phyloP scores from a whole-genome alignment of 2,113 vertebrate species.

The Narcine bancroftii region DNA sequence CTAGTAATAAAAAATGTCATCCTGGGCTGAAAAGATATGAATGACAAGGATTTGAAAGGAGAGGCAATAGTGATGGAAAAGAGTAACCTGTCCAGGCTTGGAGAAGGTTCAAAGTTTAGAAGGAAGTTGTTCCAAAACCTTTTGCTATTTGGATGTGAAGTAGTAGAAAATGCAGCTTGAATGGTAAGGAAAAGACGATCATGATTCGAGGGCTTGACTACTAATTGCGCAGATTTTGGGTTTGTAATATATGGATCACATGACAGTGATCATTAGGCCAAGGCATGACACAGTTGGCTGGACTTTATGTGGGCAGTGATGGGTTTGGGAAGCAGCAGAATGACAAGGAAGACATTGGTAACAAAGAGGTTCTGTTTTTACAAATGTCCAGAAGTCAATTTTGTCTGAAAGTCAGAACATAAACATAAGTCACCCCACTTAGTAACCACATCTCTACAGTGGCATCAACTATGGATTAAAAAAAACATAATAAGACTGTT shows the following conservation, averaged over 20 bases:
- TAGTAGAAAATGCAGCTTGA: background rate
- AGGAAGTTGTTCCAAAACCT: background rate
- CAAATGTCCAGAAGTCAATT: too few relatives aligned
- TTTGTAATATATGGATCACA: background rate
- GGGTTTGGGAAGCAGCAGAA: background rate
- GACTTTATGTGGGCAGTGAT: background rate
- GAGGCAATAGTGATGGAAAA: background rate
- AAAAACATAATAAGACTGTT: too few relatives aligned
- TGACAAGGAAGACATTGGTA: background rate
- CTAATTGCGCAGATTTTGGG: too few relatives aligned
- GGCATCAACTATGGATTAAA: too few relatives aligned
- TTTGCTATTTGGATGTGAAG: background rate
- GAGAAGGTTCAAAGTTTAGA: background rate
- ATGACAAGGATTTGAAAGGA: background rate
- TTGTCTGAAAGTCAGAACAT: too few relatives aligned
- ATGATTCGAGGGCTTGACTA: background rate
- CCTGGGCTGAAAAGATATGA: background rate
- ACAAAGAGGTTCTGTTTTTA: too few relatives aligned
- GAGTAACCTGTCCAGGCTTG: too few relatives aligned
- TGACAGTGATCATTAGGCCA: background rate
- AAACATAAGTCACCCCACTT: too few relatives aligned
- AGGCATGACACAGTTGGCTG: background rate
- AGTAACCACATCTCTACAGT: too few relatives aligned
- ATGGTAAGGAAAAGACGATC: background rate
- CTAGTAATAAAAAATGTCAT: background rate